Base-by-base conservation (phyloP, 2,797 vertebrate species). In the Ficedula albicollis region DNA sequence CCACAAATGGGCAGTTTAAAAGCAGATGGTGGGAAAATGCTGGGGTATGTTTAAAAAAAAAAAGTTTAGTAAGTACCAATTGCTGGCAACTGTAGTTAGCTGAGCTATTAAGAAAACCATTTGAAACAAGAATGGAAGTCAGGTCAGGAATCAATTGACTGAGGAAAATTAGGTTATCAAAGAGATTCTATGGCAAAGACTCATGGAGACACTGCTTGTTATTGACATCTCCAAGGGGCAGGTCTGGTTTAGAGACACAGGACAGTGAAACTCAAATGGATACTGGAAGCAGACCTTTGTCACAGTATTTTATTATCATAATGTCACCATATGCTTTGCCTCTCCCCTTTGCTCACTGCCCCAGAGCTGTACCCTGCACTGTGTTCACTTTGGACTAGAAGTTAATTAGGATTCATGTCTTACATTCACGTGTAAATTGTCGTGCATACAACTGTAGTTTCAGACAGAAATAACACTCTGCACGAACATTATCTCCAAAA, bases 1-100 rank as follows among this genome's bases (percentile, higher is more conserved):
- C 88, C 74, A 91, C 56, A 96, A 94, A 94, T 54, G 96, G 90
- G 77, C 94, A 96, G 89, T 95, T 88, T 62, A 82, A 93, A 95
- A 95, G 59, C 83, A 96, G 86, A 96, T 85, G 90, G 93, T 73
- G 81, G 72, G 77, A 91, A 96, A 96, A 94, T 44, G 72, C 88
- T 83, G 75, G 91, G 74, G 60, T 70, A 70, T 0, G 8, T 58
- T 60, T 10, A 49, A 49, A 72, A 69, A 84, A 78, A 90, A 87
- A 46, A 27, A 5, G 11, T 75, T 92, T 79, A 90, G 30, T 52
- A 95, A 73, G 80, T 82, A 93, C 73, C 87, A 92, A 75, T 73
- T 91, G 67, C 79, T 80, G 59, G 83, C 43, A 92, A 78, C 59
- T 49, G 70, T 60, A 87, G 73, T 80, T 84, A 95, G 78, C 75